A percentile compares a stretch with the other conserved stretches of the same genome.
phyloP scores from a whole-genome alignment of 2,113 vertebrate genomes.

The Bufo bufo region DNA sequence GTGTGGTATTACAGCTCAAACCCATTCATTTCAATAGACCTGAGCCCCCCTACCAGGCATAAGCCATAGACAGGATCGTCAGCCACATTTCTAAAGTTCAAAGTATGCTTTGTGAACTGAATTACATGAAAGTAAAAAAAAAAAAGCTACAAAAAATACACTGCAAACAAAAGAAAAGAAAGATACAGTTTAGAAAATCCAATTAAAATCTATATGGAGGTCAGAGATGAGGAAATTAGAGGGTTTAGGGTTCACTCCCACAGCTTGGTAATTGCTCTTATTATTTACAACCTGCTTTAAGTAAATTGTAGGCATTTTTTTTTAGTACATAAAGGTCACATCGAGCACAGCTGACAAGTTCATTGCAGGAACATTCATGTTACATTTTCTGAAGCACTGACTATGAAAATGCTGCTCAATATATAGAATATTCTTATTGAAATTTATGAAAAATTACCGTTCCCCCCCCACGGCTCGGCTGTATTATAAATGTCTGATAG shows the following conservation, averaged over 20 bases:
- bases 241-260: conserved; percentile 27
- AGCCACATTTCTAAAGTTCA: not conserved
- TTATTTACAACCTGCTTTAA: conserved; percentile 50
- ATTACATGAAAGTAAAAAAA: not conserved
- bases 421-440: conserved; percentile 26
- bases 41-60: too few species aligned
- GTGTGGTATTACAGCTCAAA: too few species aligned
- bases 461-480: not conserved
- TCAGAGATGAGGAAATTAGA: conserved; percentile 11
- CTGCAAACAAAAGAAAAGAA: conserved; percentile 1
- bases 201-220: conserved; percentile 17
- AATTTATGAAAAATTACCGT: conserved; percentile 39
- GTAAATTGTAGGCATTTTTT: conserved; percentile 50
- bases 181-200: conserved; percentile 18
- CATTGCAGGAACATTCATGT: conserved; percentile 48
- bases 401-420: conserved; percentile 52
- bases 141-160: not conserved
- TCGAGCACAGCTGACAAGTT: conserved; percentile 51
- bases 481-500: not conserved
- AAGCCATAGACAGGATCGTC: too few species aligned
- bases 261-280: conserved; percentile 45
- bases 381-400: conserved; percentile 57
- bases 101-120: not conserved
- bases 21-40: too few species aligned
- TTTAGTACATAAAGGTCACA: conserved; percentile 55